A percentile compares a stretch with the other conserved stretches of the same genome.
Conservation (phyloP, 2,797 vertebrate genomes). For the Menidia menidia region DNA sequence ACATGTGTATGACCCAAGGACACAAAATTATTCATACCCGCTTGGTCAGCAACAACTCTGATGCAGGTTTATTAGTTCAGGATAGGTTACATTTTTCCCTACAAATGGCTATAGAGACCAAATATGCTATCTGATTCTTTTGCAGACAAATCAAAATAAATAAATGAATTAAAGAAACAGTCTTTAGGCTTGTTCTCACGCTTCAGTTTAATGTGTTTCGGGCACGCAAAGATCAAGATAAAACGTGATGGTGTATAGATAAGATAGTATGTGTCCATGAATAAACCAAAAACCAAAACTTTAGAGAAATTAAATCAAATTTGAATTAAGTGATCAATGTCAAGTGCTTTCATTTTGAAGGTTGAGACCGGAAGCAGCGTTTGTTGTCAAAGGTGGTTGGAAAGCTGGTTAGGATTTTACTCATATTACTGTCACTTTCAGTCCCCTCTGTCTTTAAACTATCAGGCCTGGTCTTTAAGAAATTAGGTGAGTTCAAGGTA, state of each 20-base stretch:
- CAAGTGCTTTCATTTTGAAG: conserved; percentile 39
- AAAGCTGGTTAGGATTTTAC: conserved; percentile 33
- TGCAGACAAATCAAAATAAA: no score
- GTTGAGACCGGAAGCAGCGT: conserved; percentile 36
- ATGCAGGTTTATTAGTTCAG: not conserved
- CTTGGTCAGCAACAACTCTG: not conserved
- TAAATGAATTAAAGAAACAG: no score
- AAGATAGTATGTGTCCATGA: no score
- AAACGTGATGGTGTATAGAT: no score
- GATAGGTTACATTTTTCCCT: not conserved
- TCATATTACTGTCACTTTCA: not conserved
- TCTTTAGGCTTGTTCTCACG: no score
- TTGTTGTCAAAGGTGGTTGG: not conserved
- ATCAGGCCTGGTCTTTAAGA: conserved; percentile 13
- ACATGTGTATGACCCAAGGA: not conserved
- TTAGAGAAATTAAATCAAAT: not conserved
- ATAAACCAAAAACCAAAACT: no score
- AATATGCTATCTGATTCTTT: not conserved
- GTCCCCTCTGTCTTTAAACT: not conserved
- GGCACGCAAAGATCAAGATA: no score
- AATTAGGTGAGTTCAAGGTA: conserved; percentile 51
- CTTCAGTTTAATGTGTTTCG: no score
- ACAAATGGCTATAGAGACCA: no score
- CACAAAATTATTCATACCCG: not conserved
- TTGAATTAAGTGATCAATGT: not conserved